Evolutionary conservation across 2,888 invertebrate species (phyloP).

Genomic region (Caenorhabditis imperialis): DNA sequence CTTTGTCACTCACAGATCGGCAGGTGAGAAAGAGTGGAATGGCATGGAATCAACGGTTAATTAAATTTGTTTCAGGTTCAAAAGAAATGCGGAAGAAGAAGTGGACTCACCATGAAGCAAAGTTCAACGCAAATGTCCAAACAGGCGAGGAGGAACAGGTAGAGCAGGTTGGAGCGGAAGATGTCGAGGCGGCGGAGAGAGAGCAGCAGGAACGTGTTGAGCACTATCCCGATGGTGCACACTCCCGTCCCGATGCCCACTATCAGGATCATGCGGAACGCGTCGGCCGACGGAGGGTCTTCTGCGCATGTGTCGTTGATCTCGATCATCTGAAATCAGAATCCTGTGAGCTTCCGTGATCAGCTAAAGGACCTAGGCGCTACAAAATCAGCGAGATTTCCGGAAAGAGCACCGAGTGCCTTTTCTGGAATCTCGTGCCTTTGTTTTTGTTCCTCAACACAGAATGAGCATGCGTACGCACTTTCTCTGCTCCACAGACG

Average conservation of each 20-base stretch:
- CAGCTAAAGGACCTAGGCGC: too few species aligned
- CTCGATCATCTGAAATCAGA: conserved; percentile 52
- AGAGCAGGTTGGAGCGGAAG: conserved; percentile 57
- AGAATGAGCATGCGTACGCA: conserved; percentile 22
- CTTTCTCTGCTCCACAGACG: conserved; percentile 19
- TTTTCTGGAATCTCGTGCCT: conserved; percentile 8
- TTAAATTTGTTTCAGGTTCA: conserved; percentile 33
- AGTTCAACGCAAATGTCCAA: conserved; percentile 67
- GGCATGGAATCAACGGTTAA: conserved; percentile 18
- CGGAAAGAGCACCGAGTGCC: background rate
- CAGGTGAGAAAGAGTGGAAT: conserved; percentile 40
- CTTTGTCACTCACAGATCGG: background rate
- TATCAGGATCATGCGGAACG: conserved; percentile 55
- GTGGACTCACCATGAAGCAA: conserved; percentile 64
- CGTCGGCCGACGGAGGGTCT: conserved; percentile 54
- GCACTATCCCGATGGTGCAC: conserved; percentile 51
- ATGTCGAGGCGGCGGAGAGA: conserved; percentile 56
- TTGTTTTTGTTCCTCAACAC: conserved; percentile 28
- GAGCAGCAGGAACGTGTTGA: conserved; percentile 62
- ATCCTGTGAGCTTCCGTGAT: too few species aligned
- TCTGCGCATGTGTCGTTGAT: conserved; percentile 54
- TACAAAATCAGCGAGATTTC: background rate
- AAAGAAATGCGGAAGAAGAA: conserved; percentile 5
- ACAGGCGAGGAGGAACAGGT: conserved; percentile 62
- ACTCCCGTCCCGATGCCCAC: conserved; percentile 56